These are phyloP conservation scores for Gonioctena quinquepunctata DNA, from an alignment of 1,140 invertebrate species.

Conservation along the genomic window DNA sequence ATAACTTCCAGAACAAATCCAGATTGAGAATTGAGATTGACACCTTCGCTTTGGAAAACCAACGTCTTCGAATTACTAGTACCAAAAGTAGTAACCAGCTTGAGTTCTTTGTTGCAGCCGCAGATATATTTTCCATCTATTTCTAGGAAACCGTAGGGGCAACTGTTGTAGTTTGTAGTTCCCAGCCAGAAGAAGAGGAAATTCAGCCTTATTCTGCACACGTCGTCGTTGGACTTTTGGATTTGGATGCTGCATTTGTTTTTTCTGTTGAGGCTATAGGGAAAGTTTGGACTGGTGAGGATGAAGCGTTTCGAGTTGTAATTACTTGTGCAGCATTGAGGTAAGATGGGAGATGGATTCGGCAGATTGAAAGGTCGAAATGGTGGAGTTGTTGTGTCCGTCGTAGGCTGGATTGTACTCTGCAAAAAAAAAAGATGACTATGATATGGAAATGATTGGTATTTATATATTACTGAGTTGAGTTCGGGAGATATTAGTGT, in stretches of 20 bases:
- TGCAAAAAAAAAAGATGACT: no score
- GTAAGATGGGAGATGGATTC: not conserved
- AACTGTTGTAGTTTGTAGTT: conserved; percentile 47
- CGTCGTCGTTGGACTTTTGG: conserved; percentile 54
- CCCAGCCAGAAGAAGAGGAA: conserved; percentile 64
- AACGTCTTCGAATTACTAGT: conserved; percentile 49
- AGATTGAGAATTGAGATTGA: conserved; percentile 32
- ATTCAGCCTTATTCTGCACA: conserved; percentile 60
- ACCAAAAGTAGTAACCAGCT: conserved; percentile 51
- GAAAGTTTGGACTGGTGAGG: conserved; percentile 63
- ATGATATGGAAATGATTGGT: no score
- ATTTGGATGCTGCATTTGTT: conserved; percentile 60
- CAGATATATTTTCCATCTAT: conserved; percentile 62
- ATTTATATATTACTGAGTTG: no score
- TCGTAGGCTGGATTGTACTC: not conserved
- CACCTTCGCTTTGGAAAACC: conserved; percentile 45
- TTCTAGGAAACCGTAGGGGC: conserved; percentile 59
- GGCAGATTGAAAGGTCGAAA: conserved; percentile 3
- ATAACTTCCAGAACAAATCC: conserved; percentile 62
- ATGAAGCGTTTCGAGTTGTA: conserved; percentile 58
- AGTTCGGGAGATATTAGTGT: no score
- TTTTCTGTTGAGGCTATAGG: conserved; percentile 47
- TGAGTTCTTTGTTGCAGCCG: conserved; percentile 60
- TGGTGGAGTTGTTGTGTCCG: not conserved
- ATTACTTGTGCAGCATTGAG: conserved; percentile 56